These are phyloP conservation scores for Xerus rutilus DNA, from an alignment of 2,797 vertebrate species.

Conservation along the genomic window DNA sequence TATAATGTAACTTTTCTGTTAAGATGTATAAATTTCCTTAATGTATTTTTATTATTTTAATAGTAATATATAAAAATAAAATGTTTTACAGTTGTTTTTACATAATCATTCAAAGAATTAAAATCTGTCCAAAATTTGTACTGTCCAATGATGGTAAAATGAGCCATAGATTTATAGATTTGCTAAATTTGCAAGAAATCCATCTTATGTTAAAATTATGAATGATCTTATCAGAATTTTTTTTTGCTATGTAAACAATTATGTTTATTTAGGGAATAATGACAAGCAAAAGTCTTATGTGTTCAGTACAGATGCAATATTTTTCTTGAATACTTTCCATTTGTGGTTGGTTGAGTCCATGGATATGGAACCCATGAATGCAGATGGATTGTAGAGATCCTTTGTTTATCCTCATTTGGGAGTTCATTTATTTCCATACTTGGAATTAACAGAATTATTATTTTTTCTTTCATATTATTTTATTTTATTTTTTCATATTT, in stretches of 20 bases:
- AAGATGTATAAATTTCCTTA: background rate
- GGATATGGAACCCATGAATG: background rate
- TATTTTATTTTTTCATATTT: too few relatives aligned
- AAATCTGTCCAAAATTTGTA: background rate
- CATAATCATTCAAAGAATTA: background rate
- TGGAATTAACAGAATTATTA: conserved; percentile 30
- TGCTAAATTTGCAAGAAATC: conserved; percentile 79
- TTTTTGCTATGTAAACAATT: background rate
- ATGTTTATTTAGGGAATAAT: background rate
- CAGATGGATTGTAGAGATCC: background rate
- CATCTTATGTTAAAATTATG: conserved; percentile 82
- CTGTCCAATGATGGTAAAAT: background rate
- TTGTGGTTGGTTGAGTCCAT: background rate
- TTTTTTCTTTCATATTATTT: too few relatives aligned
- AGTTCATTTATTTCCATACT: background rate
- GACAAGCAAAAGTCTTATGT: background rate
- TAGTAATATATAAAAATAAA: background rate
- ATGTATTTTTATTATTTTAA: background rate
- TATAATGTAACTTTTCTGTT: background rate
- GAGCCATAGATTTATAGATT: background rate
- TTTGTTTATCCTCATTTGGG: conserved; percentile 21
- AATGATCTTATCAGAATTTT: conserved; percentile 74
- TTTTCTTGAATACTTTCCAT: background rate
- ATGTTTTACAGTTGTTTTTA: background rate
- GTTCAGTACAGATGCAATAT: background rate